Evolutionary conservation across 1,140 invertebrate genomes (phyloP).

Genomic region (Papilio glaucus): DNA sequence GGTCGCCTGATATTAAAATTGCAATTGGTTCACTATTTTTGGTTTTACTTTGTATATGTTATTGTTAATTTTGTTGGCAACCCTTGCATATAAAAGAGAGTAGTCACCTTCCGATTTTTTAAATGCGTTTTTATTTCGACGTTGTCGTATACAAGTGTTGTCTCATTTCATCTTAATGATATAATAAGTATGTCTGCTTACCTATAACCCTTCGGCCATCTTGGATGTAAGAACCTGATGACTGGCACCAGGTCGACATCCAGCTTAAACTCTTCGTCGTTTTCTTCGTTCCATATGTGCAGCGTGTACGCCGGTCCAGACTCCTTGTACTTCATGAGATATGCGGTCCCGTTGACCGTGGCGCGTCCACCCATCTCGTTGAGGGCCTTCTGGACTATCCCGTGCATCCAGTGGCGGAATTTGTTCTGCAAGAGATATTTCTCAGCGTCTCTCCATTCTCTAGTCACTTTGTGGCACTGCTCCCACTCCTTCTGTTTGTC

Average conservation of each 20-base stretch:
- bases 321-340: conserved; percentile 64
- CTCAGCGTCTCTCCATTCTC: conserved; percentile 62
- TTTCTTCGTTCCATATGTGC: conserved; percentile 48
- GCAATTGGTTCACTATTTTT: too few relatives aligned
- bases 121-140: background rate
- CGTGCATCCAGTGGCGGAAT: conserved; percentile 76
- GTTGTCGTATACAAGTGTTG: too few relatives aligned
- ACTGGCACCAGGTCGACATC: conserved; percentile 80
- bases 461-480: conserved; percentile 61
- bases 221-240: conserved; percentile 66
- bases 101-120: too few relatives aligned
- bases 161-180: too few relatives aligned
- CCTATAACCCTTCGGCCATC: conserved; percentile 67
- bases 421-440: conserved; percentile 75
- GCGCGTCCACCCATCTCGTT: conserved; percentile 52
- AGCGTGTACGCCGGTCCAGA: conserved; percentile 82
- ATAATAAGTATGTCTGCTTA: conserved; percentile 36
- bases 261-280: conserved; percentile 53
- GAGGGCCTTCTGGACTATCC: conserved; percentile 63
- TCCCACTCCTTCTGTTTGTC: conserved; percentile 71
- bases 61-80: too few relatives aligned
- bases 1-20: too few relatives aligned
- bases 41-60: too few relatives aligned
- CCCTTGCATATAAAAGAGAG: too few relatives aligned
- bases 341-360: conserved; percentile 55